These are phyloP conservation scores for Epinephelus coioides DNA, from an alignment of 2,797 vertebrate genomes.

Conservation along the genomic window DNA sequence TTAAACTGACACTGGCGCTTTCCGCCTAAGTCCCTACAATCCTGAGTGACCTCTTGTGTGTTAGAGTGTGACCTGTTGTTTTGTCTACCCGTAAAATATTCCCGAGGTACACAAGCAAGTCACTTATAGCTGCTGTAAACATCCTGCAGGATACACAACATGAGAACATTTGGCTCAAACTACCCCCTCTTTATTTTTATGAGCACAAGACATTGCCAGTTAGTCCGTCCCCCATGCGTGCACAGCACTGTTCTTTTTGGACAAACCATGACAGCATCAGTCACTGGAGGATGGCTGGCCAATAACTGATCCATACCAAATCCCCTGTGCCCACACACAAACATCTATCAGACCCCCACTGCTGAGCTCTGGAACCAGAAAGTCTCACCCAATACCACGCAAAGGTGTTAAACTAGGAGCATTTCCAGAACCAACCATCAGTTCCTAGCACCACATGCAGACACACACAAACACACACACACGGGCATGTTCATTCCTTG, in stretches of 20 bases:
- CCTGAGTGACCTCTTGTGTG: constrained; percentile 38
- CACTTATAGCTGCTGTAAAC: constrained; percentile 54
- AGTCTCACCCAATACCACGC: constrained; percentile 61
- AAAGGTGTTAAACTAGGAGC: constrained; percentile 82
- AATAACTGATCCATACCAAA: constrained; percentile 47
- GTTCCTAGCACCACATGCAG: constrained; percentile 58
- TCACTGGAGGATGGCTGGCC: constrained; percentile 32
- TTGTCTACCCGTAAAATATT: constrained; percentile 62
- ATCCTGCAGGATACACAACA: constrained; percentile 51
- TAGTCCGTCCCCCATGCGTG: constrained; percentile 10
- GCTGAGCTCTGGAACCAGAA: constrained; percentile 52
- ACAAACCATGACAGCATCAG: constrained; percentile 34
- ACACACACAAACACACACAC: constrained; percentile 49
- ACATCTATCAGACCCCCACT: constrained; percentile 58
- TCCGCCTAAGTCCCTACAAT: constrained; percentile 15
- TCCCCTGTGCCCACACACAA: constrained; percentile 43
- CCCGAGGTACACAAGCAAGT: constrained; percentile 44
- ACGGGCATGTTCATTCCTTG: constrained; percentile 69
- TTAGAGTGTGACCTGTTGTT: constrained; percentile 57
- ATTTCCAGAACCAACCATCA: constrained; percentile 77
- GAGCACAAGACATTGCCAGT: constrained; percentile 44
- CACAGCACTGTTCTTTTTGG: constrained; percentile 48
- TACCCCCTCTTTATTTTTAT: constrained; percentile 53
- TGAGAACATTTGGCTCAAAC: constrained; percentile 47
- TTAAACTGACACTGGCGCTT: constrained; percentile 26